Percentiles rank a stretch among this genome's conserved stretches.
Conservation (phyloP, 2,797 vertebrate species). For the Acridotheres tristis region DNA sequence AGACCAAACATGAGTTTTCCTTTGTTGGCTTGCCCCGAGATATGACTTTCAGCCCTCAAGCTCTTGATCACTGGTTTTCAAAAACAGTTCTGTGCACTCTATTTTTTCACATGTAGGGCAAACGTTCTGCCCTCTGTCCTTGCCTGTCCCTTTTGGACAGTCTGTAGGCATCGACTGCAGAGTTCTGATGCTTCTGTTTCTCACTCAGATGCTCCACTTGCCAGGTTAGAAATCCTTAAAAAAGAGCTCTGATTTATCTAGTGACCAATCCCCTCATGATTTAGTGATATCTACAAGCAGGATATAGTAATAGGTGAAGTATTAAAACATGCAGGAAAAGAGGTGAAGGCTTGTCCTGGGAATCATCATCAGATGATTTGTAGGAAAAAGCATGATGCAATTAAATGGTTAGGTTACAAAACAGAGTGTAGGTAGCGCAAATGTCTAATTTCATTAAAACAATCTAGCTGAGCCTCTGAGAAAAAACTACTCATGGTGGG, state of each 20-base stretch:
- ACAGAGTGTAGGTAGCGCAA: background rate
- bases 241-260: background rate
- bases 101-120: background rate
- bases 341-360: background rate
- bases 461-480: background rate
- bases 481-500: background rate
- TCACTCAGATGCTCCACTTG: background rate
- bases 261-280: background rate
- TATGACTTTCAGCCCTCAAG: background rate
- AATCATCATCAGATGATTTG: background rate
- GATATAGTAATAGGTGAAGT: background rate
- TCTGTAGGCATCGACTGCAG: background rate
- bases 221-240: background rate
- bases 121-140: background rate
- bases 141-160: background rate
- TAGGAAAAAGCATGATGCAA: background rate
- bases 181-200: background rate
- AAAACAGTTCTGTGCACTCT: background rate
- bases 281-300: background rate
- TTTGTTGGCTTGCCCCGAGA: background rate
- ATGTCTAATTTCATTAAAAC: background rate
- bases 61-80: background rate
- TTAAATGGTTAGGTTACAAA: conserved; percentile 7
- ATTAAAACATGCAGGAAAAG: background rate
- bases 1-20: background rate